Base-by-base conservation (phyloP, 2,888 invertebrate species). In the Rhabditophanes sp. region DNA sequence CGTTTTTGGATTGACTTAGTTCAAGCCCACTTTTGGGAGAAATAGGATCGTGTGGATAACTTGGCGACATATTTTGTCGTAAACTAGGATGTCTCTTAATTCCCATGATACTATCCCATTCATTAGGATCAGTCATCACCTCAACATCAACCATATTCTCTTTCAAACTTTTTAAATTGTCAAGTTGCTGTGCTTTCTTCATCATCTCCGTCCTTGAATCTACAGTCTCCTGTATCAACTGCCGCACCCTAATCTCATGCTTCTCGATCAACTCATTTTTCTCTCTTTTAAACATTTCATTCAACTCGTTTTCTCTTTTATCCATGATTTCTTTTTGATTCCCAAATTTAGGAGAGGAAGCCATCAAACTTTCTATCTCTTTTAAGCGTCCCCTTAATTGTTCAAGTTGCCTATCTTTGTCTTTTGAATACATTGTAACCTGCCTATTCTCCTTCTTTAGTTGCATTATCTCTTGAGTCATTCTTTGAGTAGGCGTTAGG, bases 401-500 rank as follows among this genome's bases (percentile, higher is more conserved):
- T 19, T 37, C 29, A 19, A 63, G 38, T 41, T 63, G 60, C 23
- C 44, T 41, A 23, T 62, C 59, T 34, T 60, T 62, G 16, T 56
- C 52, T 24, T 51, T 51, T 25, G 11, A 21, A 7, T 14, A 31
- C 15, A 24, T 8, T 15, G 20, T 8, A 7, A 21, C 35, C 9
- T 17, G 36, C 46, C 39, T 42, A 9, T 58, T 33, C 25, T 61
- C 52, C 14, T 51, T 44, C 19, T 36, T 49, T 15, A 50, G 34
- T 18, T 30, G 20, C 4, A 22, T 21, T 5, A 45, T 31, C 30
- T 53, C 52, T 11, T 39, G 39, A 23, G 51, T 56, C 35, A 49
- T 48, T 18, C 59, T 32, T 29, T 64, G 64, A 1, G 56, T 62
- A 4, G 63, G 63, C 14, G 63, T 63, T 16, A 62, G 37, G 36